Evolutionary conservation across 1,140 invertebrate genomes (phyloP), one percentile per base, ranked within the genome.

Genomic region (Euwallacea fornicatus): DNA sequence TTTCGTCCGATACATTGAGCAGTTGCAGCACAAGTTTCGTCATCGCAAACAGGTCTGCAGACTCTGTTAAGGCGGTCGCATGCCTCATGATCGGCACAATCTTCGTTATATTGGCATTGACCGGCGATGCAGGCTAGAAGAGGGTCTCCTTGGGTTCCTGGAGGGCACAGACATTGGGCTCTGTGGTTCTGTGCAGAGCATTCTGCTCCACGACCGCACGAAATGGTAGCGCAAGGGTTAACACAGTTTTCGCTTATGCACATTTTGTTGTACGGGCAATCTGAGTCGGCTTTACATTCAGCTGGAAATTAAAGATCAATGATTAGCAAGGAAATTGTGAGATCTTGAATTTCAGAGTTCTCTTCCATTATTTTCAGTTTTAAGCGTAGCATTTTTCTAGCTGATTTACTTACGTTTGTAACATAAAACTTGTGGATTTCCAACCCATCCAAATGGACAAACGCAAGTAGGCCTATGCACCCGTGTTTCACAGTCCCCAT

Each of bases 91-190:
- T 92, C 88, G 7, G 91, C 90, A 76, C 95, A 97, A 74, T 96
- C 94, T 78, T 95, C 92, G 78, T 96, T 94, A 76, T 93, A 93
- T 75, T 92, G 91, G 77, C 95, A 96, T 44, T 90, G 87, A 3
- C 91, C 91, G 8, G 89, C 88, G 46, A 95, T 89, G 78, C 93
- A 95, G n/a, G 91, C 88, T 0, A 92, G 81, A 58, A 88, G 85
- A 3, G 93, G 90, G 80, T 94, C 88, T 33, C 94, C 94, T 81
- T 95, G 93, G 6, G 91, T 93, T 44, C 93, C 93, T 9, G 85
- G 76, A 47, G 93, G 93, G 82, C 94, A 96, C 60, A 86, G 86
- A 78, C 95, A 97, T 69, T 91, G 90, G 2, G 91, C 88, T 69
- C 86, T 85, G 76, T 96, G 94, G 54, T 88, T 86, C 60, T 88